Evolutionary conservation across 2,888 invertebrate genomes (phyloP), one percentile per base, ranked within the genome.

Genomic region (Erebia ligea): DNA sequence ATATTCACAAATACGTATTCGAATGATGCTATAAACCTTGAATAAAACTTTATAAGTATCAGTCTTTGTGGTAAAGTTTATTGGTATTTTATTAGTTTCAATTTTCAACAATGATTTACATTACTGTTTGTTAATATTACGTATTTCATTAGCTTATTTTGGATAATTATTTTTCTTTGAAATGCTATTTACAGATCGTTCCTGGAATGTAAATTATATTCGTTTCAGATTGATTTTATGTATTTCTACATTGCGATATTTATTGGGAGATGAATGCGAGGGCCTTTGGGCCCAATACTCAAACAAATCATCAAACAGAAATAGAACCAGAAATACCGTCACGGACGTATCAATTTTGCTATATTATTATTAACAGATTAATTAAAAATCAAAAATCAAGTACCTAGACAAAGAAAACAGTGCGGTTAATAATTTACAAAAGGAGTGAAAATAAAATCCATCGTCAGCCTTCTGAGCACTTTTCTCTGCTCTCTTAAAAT

Each of bases 1-100:
- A 75, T 73, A 71, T 69, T 70, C 70, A 73, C 70, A 74, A 74
- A 67, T 73, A 70, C 68, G 70, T 70, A 70, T 70, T 66, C 72
- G 68, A 72, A 72, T 68, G 71, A 70, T 59, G 67, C 73, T 59
- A 69, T 71, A 73, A 73, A 73, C 71, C 66, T 73, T 69, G 50
- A 72, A 68, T 72, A 72, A 72, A 72, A 69, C 68, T 74, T 66
- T 68, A 72, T 63, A 70, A 68, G 66, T 70, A 70, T 68, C 66
- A 61, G 61, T 68, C 66, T 63, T 72, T 74, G 64, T 67, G 54
- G 68, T 63, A 69, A 69, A 73, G 50, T 69, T 73, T 71, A 71
- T 71, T 64, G 63, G 56, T 57, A 48, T 71, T 68, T 71, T 71
- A 68, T 71, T 62, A 45, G 62, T 57, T 62, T 67, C 70, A 67